These are phyloP conservation scores for Scyliorhinus canicula DNA, from an alignment of 2,797 vertebrate genomes.

Conservation along the genomic window DNA sequence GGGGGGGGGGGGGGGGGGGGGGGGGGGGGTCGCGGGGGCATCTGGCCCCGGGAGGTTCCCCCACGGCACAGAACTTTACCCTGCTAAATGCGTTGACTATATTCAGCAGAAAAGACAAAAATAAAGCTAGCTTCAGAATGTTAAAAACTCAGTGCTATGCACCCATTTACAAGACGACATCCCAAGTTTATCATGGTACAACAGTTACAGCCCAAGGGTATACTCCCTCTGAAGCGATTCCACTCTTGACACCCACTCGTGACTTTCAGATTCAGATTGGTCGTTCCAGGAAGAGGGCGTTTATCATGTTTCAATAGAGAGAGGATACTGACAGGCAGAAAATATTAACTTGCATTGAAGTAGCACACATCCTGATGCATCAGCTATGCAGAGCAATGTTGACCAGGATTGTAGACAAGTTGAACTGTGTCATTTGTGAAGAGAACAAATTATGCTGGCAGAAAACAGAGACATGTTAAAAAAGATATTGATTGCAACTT, in stretches of 20 bases:
- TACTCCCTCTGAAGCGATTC: not conserved
- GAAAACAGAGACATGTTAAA: not conserved
- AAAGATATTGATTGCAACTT: not conserved
- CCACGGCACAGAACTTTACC: too few species aligned
- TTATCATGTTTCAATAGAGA: not conserved
- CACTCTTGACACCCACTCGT: not conserved
- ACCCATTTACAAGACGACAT: not conserved
- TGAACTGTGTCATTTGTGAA: not conserved
- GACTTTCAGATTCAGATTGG: not conserved
- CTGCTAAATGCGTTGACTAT: too few species aligned
- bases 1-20: too few species aligned
- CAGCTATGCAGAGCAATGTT: not conserved
- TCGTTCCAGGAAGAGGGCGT: not conserved
- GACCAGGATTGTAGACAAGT: not conserved
- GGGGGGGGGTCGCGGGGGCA: too few species aligned
- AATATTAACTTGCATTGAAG: not conserved
- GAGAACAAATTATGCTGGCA: not conserved
- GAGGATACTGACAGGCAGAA: not conserved
- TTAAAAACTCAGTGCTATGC: too few species aligned
- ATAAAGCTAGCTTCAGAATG: too few species aligned
- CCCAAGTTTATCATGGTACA: not conserved
- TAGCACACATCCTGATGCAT: not conserved
- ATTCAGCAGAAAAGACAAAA: too few species aligned
- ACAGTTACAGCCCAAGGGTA: not conserved
- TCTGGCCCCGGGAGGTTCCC: too few species aligned